A percentile compares a stretch with the other conserved stretches of the same genome.
Conservation (phyloP, 2,888 invertebrate species). For the Metacarcinus magister region DNA sequence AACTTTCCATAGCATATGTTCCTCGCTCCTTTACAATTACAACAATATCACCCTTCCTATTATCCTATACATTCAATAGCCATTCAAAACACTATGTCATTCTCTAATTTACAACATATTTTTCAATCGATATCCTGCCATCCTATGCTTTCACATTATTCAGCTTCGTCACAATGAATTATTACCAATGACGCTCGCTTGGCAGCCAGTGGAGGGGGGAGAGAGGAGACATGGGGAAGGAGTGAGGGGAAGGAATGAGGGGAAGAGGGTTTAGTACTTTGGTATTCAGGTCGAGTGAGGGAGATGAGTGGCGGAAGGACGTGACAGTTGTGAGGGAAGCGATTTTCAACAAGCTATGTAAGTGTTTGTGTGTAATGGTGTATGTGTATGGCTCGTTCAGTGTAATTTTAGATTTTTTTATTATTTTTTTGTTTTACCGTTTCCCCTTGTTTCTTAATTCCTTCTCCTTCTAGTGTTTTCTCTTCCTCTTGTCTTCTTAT, state of each 20-base stretch:
- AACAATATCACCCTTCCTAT: too few species aligned
- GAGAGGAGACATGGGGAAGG: neutral
- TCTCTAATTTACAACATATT: too few species aligned
- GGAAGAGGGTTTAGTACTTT: neutral
- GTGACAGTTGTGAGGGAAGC: neutral
- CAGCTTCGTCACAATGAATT: neutral
- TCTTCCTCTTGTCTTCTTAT: too few species aligned
- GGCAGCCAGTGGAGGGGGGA: neutral
- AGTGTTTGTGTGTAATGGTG: conserved; percentile 13
- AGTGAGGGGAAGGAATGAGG: neutral
- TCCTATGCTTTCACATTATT: neutral
- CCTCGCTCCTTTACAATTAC: too few species aligned
- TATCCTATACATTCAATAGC: too few species aligned
- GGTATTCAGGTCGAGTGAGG: neutral
- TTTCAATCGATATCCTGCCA: too few species aligned
- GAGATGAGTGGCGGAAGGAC: neutral
- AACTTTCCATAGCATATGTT: too few species aligned
- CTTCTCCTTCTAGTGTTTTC: too few species aligned
- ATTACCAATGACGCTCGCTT: neutral
- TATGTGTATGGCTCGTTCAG: neutral
- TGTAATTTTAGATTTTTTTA: too few species aligned
- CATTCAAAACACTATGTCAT: too few species aligned
- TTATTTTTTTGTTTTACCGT: too few species aligned
- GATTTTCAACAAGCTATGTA: neutral
- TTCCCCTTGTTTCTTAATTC: too few species aligned